Conservation (phyloP, 2,113 vertebrate species). For the Macquaria australasica region DNA sequence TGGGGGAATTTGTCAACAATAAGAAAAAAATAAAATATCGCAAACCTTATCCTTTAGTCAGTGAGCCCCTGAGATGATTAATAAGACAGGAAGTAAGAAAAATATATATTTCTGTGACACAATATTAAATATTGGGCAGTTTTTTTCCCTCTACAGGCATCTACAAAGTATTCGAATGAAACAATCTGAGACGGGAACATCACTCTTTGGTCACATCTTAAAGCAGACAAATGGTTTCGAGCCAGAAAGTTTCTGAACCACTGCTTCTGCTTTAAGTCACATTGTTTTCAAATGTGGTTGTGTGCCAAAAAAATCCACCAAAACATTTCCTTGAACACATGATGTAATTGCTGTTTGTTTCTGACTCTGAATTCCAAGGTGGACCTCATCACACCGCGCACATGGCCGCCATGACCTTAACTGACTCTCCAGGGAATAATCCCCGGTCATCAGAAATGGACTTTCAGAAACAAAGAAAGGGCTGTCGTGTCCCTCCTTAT, state of each 20-base stretch:
- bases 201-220: too few species aligned
- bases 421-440: not conserved
- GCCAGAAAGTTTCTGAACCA: not conserved
- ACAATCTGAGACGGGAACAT: not conserved
- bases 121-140: too few species aligned
- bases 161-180: too few species aligned
- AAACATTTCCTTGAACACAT: not conserved
- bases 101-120: not conserved
- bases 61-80: not conserved
- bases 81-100: not conserved
- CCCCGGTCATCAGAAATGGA: conserved; percentile 8
- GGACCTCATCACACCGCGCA: not conserved
- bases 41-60: not conserved
- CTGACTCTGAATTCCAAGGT: not conserved
- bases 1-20: not conserved
- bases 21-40: not conserved
- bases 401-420: not conserved
- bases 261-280: not conserved
- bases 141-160: not conserved
- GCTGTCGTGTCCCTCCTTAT: too few species aligned
- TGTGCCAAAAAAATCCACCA: not conserved
- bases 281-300: not conserved
- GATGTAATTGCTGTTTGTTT: conserved; percentile 3
- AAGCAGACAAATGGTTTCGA: not conserved
- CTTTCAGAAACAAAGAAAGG: not conserved